Evolutionary conservation across 2,888 invertebrate genomes (phyloP).

Genomic region (Laspeyria flexula): DNA sequence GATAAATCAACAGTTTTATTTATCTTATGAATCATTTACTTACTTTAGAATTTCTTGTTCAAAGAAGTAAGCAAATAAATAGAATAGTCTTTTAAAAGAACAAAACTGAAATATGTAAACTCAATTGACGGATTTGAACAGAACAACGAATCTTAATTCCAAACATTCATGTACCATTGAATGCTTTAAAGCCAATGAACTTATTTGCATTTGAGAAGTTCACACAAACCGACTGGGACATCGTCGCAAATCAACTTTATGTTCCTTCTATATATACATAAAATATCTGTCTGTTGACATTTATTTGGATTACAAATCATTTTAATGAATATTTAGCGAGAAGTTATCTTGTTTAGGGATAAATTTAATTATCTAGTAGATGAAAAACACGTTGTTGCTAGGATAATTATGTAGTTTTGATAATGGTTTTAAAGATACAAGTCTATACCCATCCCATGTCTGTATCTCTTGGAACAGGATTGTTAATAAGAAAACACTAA

Average conservation of each 20-base stretch:
- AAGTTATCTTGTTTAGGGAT: no score
- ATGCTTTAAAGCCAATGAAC: conserved; percentile 27
- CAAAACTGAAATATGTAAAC: not conserved
- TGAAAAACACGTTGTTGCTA: no score
- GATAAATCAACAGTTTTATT: no score
- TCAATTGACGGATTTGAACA: not conserved
- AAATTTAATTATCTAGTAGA: no score
- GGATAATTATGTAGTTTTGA: no score
- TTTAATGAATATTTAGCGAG: not conserved
- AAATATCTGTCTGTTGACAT: not conserved
- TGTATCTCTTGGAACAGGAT: no score
- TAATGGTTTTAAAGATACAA: no score
- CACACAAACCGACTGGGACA: conserved; percentile 10
- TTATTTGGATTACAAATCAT: not conserved
- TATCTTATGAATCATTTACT: no score
- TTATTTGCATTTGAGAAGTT: conserved; percentile 32
- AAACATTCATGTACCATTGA: not conserved
- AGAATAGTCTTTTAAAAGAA: not conserved
- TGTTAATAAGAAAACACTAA: not conserved
- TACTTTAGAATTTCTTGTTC: no score
- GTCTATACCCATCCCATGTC: no score
- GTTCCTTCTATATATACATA: conserved; percentile 1
- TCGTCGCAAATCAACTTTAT: conserved; percentile 33
- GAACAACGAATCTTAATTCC: not conserved
- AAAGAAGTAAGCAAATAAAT: no score